Base-by-base conservation (phyloP, 2,888 invertebrate genomes). In the Protophormia terraenovae region DNA sequence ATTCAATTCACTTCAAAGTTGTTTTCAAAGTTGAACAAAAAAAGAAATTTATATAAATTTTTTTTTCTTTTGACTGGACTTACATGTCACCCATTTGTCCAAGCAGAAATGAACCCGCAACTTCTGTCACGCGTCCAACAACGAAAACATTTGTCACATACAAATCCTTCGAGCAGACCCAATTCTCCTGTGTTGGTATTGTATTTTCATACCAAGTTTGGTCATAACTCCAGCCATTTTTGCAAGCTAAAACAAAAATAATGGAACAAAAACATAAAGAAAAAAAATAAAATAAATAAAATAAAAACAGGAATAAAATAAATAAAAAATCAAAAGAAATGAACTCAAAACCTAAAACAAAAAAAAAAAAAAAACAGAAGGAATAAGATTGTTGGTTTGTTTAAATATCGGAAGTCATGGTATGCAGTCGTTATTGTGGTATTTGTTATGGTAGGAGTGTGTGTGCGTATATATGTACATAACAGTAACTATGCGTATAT, bases 11-110 rank as follows among this genome's bases (percentile, higher is more conserved):
- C 0, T 66, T 55, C 24, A 53, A 55, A 45, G 38, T 45, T 29
- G 24, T 50, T 29, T n/a, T 47, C 7, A 35, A 19, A 50, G 3
- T 2, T n/a, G n/a, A n/a, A n/a, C n/a, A 41, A 27, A 53, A 32
- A 22, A 60, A 3, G 14, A 14, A 47, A 55, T 60, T 45, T 6
- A n/a, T n/a, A n/a, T 27, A 3, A 16, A 35, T n/a, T 62, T 67
- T 32, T 66, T 32, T n/a, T 32, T 27, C 12, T 58, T 22, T 67
- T 35, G 22, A 55, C 58, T 71, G 67, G 87, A 90, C 93, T 93
- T 92, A 94, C 94, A 91, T 93, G 90, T 95, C 95, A 76, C 94
- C 94, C 87, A 94, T 90, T 89, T 94, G 94, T 84, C 94, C 94
- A 89, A 94, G 93, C 86, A 94, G 89, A 88, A 94, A 93, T 41